Percentiles rank a stretch among this genome's conserved stretches.
Conservation (phyloP, 2,113 vertebrate genomes). For the Sclerurus mexicanus region DNA sequence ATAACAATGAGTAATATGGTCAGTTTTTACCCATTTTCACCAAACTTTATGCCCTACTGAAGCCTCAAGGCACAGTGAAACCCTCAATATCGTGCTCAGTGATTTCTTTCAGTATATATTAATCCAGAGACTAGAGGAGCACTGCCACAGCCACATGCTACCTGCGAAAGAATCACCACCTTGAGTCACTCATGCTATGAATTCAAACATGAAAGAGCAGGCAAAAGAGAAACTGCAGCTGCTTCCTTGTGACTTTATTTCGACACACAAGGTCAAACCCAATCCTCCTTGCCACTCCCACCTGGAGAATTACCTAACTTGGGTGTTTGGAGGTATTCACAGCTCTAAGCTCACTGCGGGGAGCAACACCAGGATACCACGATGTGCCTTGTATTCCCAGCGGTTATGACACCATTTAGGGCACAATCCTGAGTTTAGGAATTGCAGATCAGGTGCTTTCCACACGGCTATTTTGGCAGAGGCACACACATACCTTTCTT, state of each 20-base stretch:
- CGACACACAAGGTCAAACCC: not conserved
- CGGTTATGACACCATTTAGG: not conserved
- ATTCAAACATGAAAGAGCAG: not conserved
- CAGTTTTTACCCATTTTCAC: not conserved
- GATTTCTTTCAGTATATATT: not conserved
- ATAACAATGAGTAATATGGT: not conserved
- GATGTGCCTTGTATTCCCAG: not conserved
- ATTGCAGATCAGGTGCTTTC: not conserved
- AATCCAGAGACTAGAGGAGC: not conserved
- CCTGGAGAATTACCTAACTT: not conserved
- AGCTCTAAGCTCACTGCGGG: not conserved
- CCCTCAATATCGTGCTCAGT: not conserved
- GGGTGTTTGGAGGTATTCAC: not conserved
- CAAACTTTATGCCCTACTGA: not conserved
- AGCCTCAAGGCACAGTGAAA: not conserved
- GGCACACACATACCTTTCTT: not conserved
- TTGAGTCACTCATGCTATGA: fast-evolving
- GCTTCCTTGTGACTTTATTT: not conserved
- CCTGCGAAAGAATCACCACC: not conserved
- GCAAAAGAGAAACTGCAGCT: not conserved
- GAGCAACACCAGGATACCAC: not conserved
- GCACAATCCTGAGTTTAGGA: not conserved
- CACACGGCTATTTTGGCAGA: not conserved
- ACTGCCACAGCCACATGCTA: not conserved
- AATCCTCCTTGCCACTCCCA: not conserved